Conservation (phyloP, 2,797 vertebrate genomes). For the Scolopax bukidnonensis region DNA sequence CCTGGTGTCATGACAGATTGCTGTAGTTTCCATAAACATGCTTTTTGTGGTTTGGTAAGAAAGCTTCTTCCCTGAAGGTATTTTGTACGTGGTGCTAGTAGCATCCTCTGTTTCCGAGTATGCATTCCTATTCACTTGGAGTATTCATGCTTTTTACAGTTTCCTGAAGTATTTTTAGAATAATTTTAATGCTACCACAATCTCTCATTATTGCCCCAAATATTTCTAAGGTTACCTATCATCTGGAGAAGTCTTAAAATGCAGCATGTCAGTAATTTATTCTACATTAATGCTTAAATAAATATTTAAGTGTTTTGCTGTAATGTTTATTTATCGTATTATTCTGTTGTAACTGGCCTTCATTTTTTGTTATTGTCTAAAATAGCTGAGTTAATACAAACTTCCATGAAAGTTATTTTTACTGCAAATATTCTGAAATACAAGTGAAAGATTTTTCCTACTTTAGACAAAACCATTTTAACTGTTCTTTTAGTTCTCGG, state of each 20-base stretch:
- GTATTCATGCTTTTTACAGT: background rate
- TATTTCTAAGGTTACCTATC: background rate
- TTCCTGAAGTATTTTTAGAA: conserved; percentile 2
- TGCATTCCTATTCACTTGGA: background rate
- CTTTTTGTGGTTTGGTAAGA: conserved; percentile 40
- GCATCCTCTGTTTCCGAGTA: background rate
- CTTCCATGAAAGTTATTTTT: background rate
- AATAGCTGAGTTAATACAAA: background rate
- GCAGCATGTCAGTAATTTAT: background rate
- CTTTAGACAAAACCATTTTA: background rate
- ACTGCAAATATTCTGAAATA: background rate
- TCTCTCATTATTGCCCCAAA: background rate
- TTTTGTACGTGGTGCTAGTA: background rate
- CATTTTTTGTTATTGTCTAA: background rate
- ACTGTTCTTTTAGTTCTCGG: background rate
- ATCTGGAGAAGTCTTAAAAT: background rate
- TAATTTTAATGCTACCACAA: background rate
- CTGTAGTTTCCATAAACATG: conserved; percentile 45
- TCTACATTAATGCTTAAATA: conserved; percentile 9
- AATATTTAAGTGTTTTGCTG: conserved; percentile 18
- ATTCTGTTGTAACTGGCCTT: background rate
- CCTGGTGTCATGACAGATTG: conserved; percentile 27
- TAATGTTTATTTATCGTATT: background rate
- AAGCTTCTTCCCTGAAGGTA: conserved; percentile 18
- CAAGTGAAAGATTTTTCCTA: background rate